A percentile compares a stretch with the other conserved stretches of the same genome.
Conservation (phyloP, 2,797 vertebrate species). For the Euphonia xanthogaster region DNA sequence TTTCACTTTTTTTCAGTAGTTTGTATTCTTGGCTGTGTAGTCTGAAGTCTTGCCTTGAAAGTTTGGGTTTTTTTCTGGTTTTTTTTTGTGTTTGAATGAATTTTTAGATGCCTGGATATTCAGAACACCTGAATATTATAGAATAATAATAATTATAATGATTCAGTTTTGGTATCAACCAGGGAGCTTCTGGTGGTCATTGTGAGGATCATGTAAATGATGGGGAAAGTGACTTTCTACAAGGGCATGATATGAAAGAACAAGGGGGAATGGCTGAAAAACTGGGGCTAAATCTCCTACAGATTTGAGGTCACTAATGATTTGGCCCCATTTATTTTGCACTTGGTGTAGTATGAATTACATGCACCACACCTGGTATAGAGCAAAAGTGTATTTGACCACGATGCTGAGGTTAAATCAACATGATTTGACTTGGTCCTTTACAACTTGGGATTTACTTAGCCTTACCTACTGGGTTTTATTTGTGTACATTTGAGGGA, state of each 20-base stretch:
- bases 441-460: not conserved
- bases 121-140: not conserved
- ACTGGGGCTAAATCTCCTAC: not conserved
- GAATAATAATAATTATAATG: not conserved
- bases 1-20: not conserved
- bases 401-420: not conserved
- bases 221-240: not conserved
- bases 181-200: not conserved
- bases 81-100: not conserved
- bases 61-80: not conserved
- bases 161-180: not conserved
- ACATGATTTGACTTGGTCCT: not conserved
- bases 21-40: not conserved
- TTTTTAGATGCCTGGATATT: not conserved
- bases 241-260: not conserved
- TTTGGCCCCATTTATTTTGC: not conserved
- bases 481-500: not conserved
- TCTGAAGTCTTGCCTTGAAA: not conserved
- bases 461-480: not conserved
- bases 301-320: not conserved
- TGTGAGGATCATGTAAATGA: not conserved
- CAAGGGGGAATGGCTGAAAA: not conserved
- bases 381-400: not conserved
- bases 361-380: rapidly evolving
- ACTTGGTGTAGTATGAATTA: not conserved